These are phyloP conservation scores for Panopea generosa DNA, from an alignment of 2,888 invertebrate genomes.

Conservation along the genomic window DNA sequence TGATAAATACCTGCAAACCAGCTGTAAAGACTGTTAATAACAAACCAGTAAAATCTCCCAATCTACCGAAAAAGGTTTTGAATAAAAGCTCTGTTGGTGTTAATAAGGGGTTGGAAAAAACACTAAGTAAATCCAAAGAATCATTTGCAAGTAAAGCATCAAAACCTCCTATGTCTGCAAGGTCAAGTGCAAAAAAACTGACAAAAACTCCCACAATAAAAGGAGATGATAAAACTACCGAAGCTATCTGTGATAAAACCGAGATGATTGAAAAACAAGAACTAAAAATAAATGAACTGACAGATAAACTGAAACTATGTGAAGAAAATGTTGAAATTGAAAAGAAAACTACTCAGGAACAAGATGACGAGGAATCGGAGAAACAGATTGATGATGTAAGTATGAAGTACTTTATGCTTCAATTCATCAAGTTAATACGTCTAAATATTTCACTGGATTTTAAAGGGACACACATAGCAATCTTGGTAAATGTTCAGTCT, in stretches of 20 bases:
- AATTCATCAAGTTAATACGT: too few species aligned
- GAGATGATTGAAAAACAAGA: not conserved
- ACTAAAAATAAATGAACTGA: too few species aligned
- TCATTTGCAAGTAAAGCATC: not conserved
- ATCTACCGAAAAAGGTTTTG: not conserved
- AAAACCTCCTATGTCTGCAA: not conserved
- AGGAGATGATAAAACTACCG: not conserved
- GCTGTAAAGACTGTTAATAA: not conserved
- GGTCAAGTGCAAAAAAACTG: not conserved
- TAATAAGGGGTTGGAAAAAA: too few species aligned
- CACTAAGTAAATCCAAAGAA: too few species aligned
- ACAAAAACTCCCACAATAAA: not conserved
- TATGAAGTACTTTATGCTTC: not conserved
- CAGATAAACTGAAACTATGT: too few species aligned
- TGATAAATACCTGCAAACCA: conserved; percentile 5
- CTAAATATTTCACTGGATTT: too few species aligned
- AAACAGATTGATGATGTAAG: conserved; percentile 74
- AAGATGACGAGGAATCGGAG: conserved; percentile 61
- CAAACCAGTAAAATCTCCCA: conserved; percentile 4
- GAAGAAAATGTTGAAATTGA: conserved; percentile 8
- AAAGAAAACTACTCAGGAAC: conserved; percentile 7
- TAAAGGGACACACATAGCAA: too few species aligned
- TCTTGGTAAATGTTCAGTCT: too few species aligned
- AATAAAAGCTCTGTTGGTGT: too few species aligned
- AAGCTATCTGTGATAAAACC: not conserved